phyloP scores from a whole-genome alignment of 1,140 invertebrate species.

The Conus betulinus region DNA sequence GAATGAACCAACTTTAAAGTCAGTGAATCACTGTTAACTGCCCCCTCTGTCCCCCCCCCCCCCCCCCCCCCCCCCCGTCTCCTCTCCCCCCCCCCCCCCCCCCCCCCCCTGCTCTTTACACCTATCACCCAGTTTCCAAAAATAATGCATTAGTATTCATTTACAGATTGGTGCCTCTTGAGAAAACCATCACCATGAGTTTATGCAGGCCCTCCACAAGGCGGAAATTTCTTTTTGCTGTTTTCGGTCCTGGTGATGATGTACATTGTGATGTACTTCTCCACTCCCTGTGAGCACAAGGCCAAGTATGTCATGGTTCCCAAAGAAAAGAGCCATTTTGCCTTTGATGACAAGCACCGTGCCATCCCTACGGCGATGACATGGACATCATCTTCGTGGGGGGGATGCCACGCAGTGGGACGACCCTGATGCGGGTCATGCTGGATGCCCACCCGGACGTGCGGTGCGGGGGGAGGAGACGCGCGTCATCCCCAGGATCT shows the following conservation, averaged over 20 bases:
- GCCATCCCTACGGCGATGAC: constrained; percentile 80
- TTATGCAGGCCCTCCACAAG: neutral
- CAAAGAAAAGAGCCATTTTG: constrained; percentile 53
- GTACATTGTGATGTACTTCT: constrained; percentile 43
- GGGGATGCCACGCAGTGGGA: constrained; percentile 96
- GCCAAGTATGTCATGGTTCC: constrained; percentile 65
- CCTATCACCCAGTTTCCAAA: neutral
- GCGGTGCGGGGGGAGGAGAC: constrained; percentile 99
- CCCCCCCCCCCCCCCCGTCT: too few relatives aligned
- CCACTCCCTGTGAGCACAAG: constrained; percentile 48
- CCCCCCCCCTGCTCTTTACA: neutral
- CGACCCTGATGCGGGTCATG: constrained; percentile 98
- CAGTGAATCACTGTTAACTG: too few relatives aligned
- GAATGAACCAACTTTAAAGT: too few relatives aligned
- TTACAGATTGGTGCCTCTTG: neutral
- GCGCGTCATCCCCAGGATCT: constrained; percentile 88
- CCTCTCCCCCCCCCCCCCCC: too few relatives aligned
- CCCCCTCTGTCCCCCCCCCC: too few relatives aligned
- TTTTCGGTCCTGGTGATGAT: constrained; percentile 14
- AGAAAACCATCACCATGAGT: constrained; percentile 30
- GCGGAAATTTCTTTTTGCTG: constrained; percentile 20
- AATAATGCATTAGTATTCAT: neutral
- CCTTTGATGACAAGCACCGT: constrained; percentile 60
- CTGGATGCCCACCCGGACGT: constrained; percentile 98
- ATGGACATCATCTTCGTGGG: constrained; percentile 98